Evolutionary conservation across 2,113 vertebrate species (phyloP), one percentile per base, ranked within the genome.

Genomic region (Psettodes erumei): DNA sequence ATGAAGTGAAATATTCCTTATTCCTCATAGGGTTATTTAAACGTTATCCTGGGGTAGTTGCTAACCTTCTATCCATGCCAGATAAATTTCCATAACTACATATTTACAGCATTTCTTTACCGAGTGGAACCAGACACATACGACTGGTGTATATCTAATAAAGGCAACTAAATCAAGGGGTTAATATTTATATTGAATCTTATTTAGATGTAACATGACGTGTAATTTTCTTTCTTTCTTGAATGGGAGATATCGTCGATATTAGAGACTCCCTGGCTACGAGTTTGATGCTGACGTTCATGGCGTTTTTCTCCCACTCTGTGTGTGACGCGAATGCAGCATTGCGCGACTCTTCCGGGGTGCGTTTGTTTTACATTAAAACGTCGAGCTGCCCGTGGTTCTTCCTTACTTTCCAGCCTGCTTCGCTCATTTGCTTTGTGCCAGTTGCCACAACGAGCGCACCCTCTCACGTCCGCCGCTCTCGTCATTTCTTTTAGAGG

Each of bases 401-500:
- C 3, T 1, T 8, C 7, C 6, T 0, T 0, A 1, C 4, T 8
- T 16, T 40, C 1, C 1, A 15, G 0, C 1, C 0, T 10, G 5
- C 38, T 21, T 72, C 82, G 68, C 67, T 21, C 81, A 3, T 21
- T 18, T 35, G 15, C 28, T 47, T 19, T 60, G 5, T 1, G 11
- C 25, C 7, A 0, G 9, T 3, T 0, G 0, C 0, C 0, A 58
- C 84, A 87, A 56, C 68, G 18, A 86, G 47, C 64, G 42, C 55
- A 43, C 43, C 10, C 3, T 2, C 2, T 1, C 1, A 5, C 0
- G 5, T 3, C 35, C 6, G 1, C 10, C 3, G 51, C 42, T 64
- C 18, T 71, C 5, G 0, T 54, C 30, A 10, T 23, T 30, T 9
- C n/a, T n/a, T n/a, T 11, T 21, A n/a, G 45, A 90, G 89, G 85